Evolutionary conservation across 2,113 vertebrate genomes (phyloP), one percentile per base, ranked within the genome.

Genomic region (Halcyon senegalensis): DNA sequence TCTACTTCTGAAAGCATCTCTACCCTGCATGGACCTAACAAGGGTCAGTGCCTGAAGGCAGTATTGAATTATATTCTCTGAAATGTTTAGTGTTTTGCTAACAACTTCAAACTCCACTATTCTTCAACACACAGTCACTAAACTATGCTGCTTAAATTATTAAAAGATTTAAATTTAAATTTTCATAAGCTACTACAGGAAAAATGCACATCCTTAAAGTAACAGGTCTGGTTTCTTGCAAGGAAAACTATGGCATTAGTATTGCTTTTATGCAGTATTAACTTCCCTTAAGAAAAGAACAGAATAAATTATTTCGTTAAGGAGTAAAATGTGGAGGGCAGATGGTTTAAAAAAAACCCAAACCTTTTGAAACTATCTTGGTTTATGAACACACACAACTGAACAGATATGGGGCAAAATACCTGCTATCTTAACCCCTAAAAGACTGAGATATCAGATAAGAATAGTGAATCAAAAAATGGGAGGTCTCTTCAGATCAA

Each of bases 121-220:
- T 73, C 91, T 93, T 89, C 89, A 94, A 84, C 51, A 59, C 83
- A 94, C 90, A 77, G n/a, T 84, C 58, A 77, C 88, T 86, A 95
- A 89, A 95, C 93, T 73, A 68, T 84, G 87, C 89, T 94, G 64
- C 58, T 82, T 98, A 96, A 97, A 98, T 98, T 96, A 98, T 97
- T 97, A 97, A 98, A 96, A 58, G 59, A 41, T 93, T 95, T 97
- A 96, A 96, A 98, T 98, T 98, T 98, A 97, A 96, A 96, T 96
- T 97, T 98, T 97, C 83, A 97, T 97, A 96, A 96, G 84, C 93
- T 96, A 96, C 88, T 80, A 91, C 58, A 97, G 63, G 94, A 95
- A 95, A 96, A 97, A 94, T 78, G 70, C n/a, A 27, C 62, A 84
- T 92, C 76, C 91, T 93, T 89, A 94, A 92, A 74, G 96, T 94